Percentiles rank a stretch among this genome's conserved stretches.
Conservation (phyloP, 2,113 vertebrate species). For the Varanus komodoensis region DNA sequence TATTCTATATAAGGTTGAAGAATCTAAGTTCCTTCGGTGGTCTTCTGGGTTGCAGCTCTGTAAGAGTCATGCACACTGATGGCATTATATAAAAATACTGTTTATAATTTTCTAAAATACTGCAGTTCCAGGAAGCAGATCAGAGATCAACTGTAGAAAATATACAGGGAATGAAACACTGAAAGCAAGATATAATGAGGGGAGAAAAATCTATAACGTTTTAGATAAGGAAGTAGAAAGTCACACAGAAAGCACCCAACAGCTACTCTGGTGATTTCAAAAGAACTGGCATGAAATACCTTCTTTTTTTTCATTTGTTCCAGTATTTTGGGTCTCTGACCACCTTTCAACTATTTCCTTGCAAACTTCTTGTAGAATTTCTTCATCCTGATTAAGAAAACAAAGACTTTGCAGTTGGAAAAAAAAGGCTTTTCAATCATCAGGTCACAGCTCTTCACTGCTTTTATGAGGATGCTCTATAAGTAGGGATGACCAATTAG, state of each 20-base stretch:
- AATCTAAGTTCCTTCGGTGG: background rate
- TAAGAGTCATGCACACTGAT: background rate
- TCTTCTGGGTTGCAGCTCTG: no score
- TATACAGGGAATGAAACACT: background rate
- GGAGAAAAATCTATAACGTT: background rate
- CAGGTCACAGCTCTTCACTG: background rate
- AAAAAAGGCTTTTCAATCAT: background rate
- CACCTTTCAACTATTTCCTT: slow-evolving; percentile 90
- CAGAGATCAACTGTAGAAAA: background rate
- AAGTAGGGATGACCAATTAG: background rate
- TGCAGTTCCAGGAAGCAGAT: background rate
- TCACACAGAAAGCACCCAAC: background rate
- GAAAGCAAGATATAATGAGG: background rate
- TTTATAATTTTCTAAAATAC: background rate
- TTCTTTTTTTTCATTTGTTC: slow-evolving; percentile 76
- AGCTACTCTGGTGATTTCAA: background rate
- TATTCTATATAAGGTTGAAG: background rate
- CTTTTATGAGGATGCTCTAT: background rate
- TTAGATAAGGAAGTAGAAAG: background rate
- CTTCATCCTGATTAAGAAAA: slow-evolving; percentile 86
- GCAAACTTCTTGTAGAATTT: slow-evolving; percentile 86
- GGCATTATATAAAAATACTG: background rate
- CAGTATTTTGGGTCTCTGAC: slow-evolving; percentile 79
- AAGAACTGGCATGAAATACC: slow-evolving; percentile 65
- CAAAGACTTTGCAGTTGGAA: slow-evolving; percentile 38